Conservation (phyloP, 2,113 vertebrate species). For the Clarias magur region DNA sequence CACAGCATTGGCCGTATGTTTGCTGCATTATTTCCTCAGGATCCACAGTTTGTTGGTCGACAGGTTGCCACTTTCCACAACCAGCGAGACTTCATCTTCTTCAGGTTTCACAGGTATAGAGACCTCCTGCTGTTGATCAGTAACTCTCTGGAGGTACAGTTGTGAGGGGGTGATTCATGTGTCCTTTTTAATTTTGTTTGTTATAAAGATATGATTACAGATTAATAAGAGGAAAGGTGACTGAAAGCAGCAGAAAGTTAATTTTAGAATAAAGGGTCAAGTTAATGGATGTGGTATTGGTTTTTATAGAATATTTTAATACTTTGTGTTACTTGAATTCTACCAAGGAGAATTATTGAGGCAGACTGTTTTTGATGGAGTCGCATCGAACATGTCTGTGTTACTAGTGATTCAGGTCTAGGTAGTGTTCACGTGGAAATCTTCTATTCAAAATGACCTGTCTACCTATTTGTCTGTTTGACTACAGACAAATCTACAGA, state of each 20-base stretch:
- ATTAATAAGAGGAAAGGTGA: not conserved
- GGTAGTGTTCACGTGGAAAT: not conserved
- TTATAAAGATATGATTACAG: not conserved
- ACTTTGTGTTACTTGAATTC: not conserved
- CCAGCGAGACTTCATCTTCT: constrained; percentile 96
- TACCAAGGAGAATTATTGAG: too few relatives aligned
- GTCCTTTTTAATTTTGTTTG: not conserved
- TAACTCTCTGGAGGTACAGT: not conserved
- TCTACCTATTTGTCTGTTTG: not conserved
- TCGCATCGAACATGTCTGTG: not conserved
- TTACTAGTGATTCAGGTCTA: not conserved
- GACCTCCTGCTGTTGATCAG: not conserved
- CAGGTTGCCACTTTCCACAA: constrained; percentile 98
- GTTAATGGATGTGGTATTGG: not conserved
- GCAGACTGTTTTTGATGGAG: not conserved
- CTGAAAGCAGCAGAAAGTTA: not conserved
- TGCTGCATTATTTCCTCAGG: constrained; percentile 91
- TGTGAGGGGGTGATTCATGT: not conserved
- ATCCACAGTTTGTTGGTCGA: constrained; percentile 91
- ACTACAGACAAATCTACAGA: too few relatives aligned
- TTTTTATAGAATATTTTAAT: not conserved
- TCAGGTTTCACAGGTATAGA: constrained; percentile 91
- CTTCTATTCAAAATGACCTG: not conserved
- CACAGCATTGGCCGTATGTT: constrained; percentile 90
- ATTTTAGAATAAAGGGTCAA: not conserved